These are phyloP conservation scores for Hestina assimilis DNA, from an alignment of 1,140 invertebrate genomes.

Conservation along the genomic window DNA sequence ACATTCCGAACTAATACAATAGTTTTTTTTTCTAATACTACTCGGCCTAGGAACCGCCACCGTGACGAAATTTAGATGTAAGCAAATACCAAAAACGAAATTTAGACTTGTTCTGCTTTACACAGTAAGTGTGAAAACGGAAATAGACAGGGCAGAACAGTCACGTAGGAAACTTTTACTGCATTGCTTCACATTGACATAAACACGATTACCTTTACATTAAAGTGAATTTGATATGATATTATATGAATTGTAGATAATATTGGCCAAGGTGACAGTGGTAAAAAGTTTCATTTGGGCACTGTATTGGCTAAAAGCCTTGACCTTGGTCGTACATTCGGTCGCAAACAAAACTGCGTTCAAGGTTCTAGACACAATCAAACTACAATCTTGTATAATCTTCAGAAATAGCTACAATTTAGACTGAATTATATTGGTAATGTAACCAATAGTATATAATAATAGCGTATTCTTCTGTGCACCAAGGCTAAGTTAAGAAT, in stretches of 20 bases:
- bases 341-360: slow-evolving; percentile 4
- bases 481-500: too few relatives aligned
- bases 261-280: background rate
- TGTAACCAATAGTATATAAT: too few relatives aligned
- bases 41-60: slow-evolving; percentile 74
- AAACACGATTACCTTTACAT: background rate
- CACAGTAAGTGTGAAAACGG: slow-evolving; percentile 46
- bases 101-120: slow-evolving; percentile 76
- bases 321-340: slow-evolving; percentile 12
- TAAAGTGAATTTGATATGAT: background rate
- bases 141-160: slow-evolving; percentile 59
- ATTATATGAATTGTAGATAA: background rate
- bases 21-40: slow-evolving; percentile 62
- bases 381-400: background rate
- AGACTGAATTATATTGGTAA: too few relatives aligned
- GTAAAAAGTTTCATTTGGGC: background rate
- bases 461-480: too few relatives aligned
- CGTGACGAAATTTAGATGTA: slow-evolving; percentile 65
- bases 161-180: slow-evolving; percentile 56
- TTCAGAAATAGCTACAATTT: too few relatives aligned
- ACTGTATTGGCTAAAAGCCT: slow-evolving; percentile 7
- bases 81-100: slow-evolving; percentile 79
- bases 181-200: too few relatives aligned
- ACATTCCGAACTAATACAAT: slow-evolving; percentile 70
- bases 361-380: background rate